These are phyloP conservation scores for Sminthurides aquaticus DNA, from an alignment of 2,888 invertebrate species.

Conservation along the genomic window DNA sequence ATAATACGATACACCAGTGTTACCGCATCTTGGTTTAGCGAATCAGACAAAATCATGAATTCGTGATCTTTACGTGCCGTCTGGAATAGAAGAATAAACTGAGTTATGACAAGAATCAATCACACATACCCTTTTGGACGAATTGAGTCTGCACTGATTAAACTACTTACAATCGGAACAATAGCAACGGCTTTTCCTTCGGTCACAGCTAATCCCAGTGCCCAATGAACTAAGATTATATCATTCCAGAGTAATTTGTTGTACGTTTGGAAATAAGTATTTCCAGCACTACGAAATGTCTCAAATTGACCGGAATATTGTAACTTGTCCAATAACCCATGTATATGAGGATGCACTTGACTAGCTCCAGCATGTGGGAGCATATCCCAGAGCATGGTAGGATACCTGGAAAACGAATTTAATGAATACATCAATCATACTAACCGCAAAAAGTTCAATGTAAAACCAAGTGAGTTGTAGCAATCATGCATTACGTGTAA, in stretches of 20 bases:
- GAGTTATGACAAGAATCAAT: slow-evolving; percentile 15
- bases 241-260: slow-evolving; percentile 47
- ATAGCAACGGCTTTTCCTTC: slow-evolving; percentile 46
- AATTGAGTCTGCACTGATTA: background rate
- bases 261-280: slow-evolving; percentile 44
- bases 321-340: slow-evolving; percentile 45
- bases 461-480: background rate
- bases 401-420: slow-evolving; percentile 43
- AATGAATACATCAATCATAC: background rate
- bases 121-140: background rate
- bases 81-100: slow-evolving; percentile 40
- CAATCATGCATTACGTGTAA: slow-evolving; percentile 29
- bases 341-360: slow-evolving; percentile 50
- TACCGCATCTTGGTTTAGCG: slow-evolving; percentile 46
- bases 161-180: slow-evolving; percentile 45
- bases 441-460: background rate
- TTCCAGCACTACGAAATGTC: slow-evolving; percentile 45
- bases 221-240: slow-evolving; percentile 45
- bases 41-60: slow-evolving; percentile 46
- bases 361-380: slow-evolving; percentile 50
- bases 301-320: slow-evolving; percentile 48
- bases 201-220: slow-evolving; percentile 46
- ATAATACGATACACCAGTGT: slow-evolving; percentile 45
- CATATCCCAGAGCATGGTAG: slow-evolving; percentile 48
- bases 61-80: slow-evolving; percentile 49